These are phyloP conservation scores for Sigmodon hispidus DNA, from an alignment of 2,113 vertebrate genomes.

Conservation along the genomic window DNA sequence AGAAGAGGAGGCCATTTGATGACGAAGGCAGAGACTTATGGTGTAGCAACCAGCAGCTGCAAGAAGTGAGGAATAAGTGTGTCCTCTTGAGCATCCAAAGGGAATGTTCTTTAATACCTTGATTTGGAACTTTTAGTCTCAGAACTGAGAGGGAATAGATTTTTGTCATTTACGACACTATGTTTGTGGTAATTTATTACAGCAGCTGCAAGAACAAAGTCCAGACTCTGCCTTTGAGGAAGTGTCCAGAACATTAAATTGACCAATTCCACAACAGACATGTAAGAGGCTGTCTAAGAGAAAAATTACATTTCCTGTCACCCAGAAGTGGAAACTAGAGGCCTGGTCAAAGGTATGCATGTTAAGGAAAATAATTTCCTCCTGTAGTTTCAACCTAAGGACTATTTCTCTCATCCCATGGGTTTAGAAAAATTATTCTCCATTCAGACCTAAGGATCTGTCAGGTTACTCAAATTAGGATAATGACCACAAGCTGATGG, in stretches of 20 bases:
- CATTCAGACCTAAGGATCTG: background rate
- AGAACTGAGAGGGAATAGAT: background rate
- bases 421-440: background rate
- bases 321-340: background rate
- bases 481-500: background rate
- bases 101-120: background rate
- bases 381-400: background rate
- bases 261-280: background rate
- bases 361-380: background rate
- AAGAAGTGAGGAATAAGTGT: background rate
- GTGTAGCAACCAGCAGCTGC: background rate
- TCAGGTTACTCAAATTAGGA: background rate
- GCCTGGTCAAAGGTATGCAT: background rate
- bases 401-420: background rate
- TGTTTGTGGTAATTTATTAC: background rate
- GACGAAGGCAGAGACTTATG: background rate
- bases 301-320: background rate
- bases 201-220: background rate
- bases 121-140: background rate
- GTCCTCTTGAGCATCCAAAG: background rate
- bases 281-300: background rate
- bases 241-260: background rate
- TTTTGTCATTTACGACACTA: background rate
- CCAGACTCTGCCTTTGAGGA: background rate
- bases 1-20: background rate